Percentiles rank a stretch among this genome's conserved stretches.
Conservation (phyloP, 2,113 vertebrate species). For the Hyperopisus bebe region DNA sequence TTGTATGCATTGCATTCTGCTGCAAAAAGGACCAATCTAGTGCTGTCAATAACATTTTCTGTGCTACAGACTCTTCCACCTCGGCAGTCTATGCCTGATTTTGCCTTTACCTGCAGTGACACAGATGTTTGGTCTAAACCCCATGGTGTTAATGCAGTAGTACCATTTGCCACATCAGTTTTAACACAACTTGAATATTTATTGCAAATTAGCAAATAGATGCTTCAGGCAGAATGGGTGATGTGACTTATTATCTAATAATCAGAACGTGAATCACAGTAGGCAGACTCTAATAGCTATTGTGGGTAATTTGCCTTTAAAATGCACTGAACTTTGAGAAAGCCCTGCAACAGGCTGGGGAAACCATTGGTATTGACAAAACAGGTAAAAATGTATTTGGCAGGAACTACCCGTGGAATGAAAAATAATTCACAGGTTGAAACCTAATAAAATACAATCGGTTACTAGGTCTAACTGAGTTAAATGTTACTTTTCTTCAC, state of each 20-base stretch:
- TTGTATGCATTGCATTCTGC: background rate
- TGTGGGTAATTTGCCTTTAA: background rate
- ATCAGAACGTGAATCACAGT: background rate
- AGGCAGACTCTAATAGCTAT: background rate
- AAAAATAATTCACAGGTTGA: background rate
- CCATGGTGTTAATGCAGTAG: background rate
- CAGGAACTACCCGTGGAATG: background rate
- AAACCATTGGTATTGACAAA: background rate
- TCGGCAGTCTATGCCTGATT: background rate
- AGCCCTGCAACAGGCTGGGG: background rate
- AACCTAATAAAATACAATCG: background rate
- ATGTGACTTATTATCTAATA: slow-evolving; percentile 6
- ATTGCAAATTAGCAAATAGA: background rate
- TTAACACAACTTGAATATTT: slow-evolving; percentile 3
- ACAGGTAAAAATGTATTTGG: background rate
- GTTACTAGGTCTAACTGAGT: background rate
- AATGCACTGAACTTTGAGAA: background rate
- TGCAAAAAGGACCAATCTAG: background rate
- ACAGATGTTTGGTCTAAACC: background rate
- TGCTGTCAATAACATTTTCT: background rate
- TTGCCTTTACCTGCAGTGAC: background rate
- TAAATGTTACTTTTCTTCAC: background rate
- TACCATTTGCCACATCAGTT: background rate
- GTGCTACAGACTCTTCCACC: background rate
- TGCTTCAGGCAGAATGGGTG: background rate